phyloP scores from a whole-genome alignment of 1,140 invertebrate genomes.

The Drosophila obscura region DNA sequence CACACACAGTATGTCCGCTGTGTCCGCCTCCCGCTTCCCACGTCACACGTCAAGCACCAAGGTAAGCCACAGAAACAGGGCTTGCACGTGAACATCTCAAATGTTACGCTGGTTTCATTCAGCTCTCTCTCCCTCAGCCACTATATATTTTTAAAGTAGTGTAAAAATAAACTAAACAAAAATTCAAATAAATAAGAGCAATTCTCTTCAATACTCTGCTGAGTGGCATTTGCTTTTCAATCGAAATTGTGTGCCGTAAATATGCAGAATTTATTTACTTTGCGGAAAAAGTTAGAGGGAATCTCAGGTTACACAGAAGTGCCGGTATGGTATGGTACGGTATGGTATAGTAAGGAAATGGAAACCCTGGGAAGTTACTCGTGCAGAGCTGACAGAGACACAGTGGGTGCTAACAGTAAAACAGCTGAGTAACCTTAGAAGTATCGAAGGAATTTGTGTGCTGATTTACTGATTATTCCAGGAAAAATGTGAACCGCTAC shows the following conservation, averaged over 20 bases:
- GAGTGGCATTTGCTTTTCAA: constrained; percentile 8
- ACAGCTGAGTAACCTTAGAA: constrained; percentile 52
- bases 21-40: background rate
- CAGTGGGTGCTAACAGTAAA: constrained; percentile 56
- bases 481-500: constrained; percentile 12
- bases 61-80: constrained; percentile 22
- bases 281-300: constrained; percentile 8
- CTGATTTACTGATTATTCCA: constrained; percentile 11
- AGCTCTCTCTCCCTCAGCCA: background rate
- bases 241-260: constrained; percentile 8
- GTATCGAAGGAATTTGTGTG: constrained; percentile 15
- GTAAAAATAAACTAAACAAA: constrained; percentile 27
- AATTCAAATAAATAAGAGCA: background rate
- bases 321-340: background rate
- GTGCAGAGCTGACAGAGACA: constrained; percentile 2
- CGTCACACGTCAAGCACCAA: background rate
- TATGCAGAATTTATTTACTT: constrained; percentile 42
- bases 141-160: background rate
- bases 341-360: constrained; percentile 9
- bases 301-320: constrained; percentile 38
- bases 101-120: background rate
- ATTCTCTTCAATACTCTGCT: constrained; percentile 15
- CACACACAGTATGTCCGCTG: background rate
- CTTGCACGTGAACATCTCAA: constrained; percentile 36
- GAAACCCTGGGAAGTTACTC: constrained; percentile 41